Evolutionary conservation across 1,140 invertebrate genomes (phyloP).

Genomic region (Colletes gigas): DNA sequence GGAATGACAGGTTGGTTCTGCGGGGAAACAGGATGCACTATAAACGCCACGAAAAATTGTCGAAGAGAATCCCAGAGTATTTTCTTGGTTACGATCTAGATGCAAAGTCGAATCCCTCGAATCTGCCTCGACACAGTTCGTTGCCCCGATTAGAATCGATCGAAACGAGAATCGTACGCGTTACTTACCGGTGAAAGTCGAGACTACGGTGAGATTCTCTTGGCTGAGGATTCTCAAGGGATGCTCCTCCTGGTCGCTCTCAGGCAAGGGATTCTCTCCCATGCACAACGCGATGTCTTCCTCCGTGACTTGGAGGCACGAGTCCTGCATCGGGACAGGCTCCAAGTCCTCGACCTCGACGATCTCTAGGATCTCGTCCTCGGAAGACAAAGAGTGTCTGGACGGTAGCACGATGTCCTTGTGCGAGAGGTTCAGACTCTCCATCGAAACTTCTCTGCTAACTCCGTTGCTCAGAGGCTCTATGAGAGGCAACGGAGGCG

Average conservation of each 20-base stretch:
- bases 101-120: background rate
- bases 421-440: constrained; percentile 85
- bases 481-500: constrained; percentile 88
- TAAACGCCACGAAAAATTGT: constrained; percentile 6
- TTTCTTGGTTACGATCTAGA: background rate
- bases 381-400: constrained; percentile 76
- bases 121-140: background rate
- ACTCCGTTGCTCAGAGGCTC: constrained; percentile 85
- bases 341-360: constrained; percentile 91
- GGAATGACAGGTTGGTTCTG: background rate
- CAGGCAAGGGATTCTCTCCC: constrained; percentile 88
- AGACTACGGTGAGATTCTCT: constrained; percentile 94
- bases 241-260: constrained; percentile 89
- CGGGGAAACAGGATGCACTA: background rate
- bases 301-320: constrained; percentile 93
- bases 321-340: constrained; percentile 91
- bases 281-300: constrained; percentile 94
- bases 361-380: constrained; percentile 90
- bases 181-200: constrained; percentile 87
- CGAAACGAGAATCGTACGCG: too few relatives aligned
- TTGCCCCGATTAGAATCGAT: too few relatives aligned
- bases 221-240: constrained; percentile 93
- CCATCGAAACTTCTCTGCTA: constrained; percentile 89
- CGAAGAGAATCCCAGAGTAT: background rate
- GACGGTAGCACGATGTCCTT: constrained; percentile 77